These are phyloP conservation scores for Aythya baeri DNA, from an alignment of 2,113 vertebrate species.

Conservation along the genomic window DNA sequence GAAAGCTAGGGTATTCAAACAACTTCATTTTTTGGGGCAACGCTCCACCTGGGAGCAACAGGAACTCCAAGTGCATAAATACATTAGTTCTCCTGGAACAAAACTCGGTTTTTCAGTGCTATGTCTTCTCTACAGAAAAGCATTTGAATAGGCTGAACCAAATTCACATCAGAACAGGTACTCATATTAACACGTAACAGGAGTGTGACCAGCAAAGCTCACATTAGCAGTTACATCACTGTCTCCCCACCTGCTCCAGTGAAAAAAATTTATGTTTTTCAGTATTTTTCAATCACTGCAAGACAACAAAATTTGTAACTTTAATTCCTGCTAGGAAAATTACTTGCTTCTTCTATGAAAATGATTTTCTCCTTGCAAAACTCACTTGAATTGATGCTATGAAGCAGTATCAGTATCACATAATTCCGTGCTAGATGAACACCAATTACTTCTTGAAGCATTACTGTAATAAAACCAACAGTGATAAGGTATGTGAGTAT, in stretches of 20 bases:
- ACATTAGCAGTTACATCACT: accelerated
- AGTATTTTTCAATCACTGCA: not conserved
- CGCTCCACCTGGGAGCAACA: not conserved
- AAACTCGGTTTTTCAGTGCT: not conserved
- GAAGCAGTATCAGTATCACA: not conserved
- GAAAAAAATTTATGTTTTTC: not conserved
- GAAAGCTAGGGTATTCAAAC: not conserved
- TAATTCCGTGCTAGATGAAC: accelerated
- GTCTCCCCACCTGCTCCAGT: too few species aligned
- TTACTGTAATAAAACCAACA: conserved; percentile 48
- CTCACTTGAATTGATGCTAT: conserved; percentile 23
- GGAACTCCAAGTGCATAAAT: not conserved
- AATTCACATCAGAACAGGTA: accelerated
- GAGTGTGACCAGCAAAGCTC: not conserved
- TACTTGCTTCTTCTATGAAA: not conserved
- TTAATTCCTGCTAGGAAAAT: not conserved
- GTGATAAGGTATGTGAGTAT: accelerated
- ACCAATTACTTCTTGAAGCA: not conserved
- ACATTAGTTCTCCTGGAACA: not conserved
- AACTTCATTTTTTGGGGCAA: not conserved
- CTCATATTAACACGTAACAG: accelerated
- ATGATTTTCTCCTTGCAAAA: not conserved
- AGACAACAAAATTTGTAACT: not conserved
- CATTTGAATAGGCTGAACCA: not conserved
- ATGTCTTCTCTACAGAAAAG: not conserved